Percentiles rank a stretch among this genome's conserved stretches.
Conservation (phyloP, 2,888 invertebrate species). For the Agrilus mali region DNA sequence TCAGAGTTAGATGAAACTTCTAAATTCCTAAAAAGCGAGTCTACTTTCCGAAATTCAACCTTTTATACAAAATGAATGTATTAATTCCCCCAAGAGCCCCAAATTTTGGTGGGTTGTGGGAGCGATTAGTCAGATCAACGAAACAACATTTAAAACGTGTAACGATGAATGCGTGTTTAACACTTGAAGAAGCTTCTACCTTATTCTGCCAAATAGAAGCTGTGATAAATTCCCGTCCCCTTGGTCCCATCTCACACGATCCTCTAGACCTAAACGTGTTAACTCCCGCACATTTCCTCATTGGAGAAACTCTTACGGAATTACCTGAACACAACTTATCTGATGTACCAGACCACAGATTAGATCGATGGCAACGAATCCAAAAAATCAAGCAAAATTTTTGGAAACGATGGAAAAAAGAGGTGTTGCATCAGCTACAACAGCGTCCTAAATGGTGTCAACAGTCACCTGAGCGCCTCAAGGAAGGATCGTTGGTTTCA, state of each 20-base stretch:
- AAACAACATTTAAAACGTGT: too few relatives aligned
- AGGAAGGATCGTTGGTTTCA: too few relatives aligned
- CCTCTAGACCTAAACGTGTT: conserved; percentile 14
- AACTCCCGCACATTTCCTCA: conserved; percentile 22
- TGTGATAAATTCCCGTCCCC: conserved; percentile 16
- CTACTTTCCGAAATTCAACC: too few relatives aligned
- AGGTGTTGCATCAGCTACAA: conserved; percentile 2
- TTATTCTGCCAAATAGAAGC: conserved; percentile 16
- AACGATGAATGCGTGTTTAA: too few relatives aligned
- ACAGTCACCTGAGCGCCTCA: too few relatives aligned
- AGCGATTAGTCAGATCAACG: too few relatives aligned
- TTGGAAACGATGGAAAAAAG: conserved; percentile 15
- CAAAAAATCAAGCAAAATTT: conserved; percentile 13
- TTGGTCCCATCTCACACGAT: conserved; percentile 16
- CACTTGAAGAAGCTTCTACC: conserved; percentile 16
- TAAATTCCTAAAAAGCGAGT: not conserved
- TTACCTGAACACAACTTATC: conserved; percentile 16
- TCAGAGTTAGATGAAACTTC: not conserved
- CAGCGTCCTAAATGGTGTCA: too few relatives aligned
- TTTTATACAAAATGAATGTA: too few relatives aligned
- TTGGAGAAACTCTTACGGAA: conserved; percentile 15
- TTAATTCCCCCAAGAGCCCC: too few relatives aligned
- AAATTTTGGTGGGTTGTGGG: too few relatives aligned
- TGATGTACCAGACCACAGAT: conserved; percentile 8
- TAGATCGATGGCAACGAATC: conserved; percentile 14